Evolutionary conservation across 2,797 vertebrate species (phyloP).

Genomic region (Ambastaia sidthimunki): DNA sequence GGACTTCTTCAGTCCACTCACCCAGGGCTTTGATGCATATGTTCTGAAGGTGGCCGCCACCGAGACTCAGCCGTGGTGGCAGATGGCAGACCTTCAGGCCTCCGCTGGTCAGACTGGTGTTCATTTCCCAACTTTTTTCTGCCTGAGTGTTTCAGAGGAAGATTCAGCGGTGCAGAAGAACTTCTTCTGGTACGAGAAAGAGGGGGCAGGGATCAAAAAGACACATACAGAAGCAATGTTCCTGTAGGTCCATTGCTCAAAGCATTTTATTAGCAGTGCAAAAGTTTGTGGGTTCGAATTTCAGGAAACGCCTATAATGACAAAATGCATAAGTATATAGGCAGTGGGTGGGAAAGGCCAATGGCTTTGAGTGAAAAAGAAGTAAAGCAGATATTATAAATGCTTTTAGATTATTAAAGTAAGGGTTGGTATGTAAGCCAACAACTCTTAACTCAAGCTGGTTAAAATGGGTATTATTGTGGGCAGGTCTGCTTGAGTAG

Average conservation of each 20-base stretch:
- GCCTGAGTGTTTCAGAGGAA: slow-evolving; percentile 90
- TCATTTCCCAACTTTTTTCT: slow-evolving; percentile 88
- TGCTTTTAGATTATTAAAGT: slow-evolving; percentile 49
- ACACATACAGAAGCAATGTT: neutral
- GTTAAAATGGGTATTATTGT: neutral
- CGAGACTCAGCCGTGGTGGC: slow-evolving; percentile 86
- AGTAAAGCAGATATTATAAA: slow-evolving; percentile 46
- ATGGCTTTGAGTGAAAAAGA: slow-evolving; percentile 22
- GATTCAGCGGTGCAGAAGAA: slow-evolving; percentile 94
- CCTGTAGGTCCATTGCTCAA: too few species aligned
- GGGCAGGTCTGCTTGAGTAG: neutral
- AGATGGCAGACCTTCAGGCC: slow-evolving; percentile 98
- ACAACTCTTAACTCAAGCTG: neutral
- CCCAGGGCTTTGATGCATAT: slow-evolving; percentile 91
- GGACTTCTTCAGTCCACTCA: slow-evolving; percentile 70
- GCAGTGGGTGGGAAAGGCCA: slow-evolving; percentile 15
- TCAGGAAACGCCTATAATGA: too few species aligned
- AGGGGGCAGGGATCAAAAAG: slow-evolving; percentile 5
- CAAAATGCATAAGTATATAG: neutral
- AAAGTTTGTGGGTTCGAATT: too few species aligned
- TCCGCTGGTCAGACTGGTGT: slow-evolving; percentile 87
- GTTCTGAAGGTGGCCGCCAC: slow-evolving; percentile 91
- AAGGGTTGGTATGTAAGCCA: slow-evolving; percentile 44
- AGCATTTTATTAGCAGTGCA: too few species aligned
- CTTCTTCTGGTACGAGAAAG: slow-evolving; percentile 78